Base-by-base conservation (phyloP, 64 coral and sea anemone species). In the Porites lutea region DNA sequence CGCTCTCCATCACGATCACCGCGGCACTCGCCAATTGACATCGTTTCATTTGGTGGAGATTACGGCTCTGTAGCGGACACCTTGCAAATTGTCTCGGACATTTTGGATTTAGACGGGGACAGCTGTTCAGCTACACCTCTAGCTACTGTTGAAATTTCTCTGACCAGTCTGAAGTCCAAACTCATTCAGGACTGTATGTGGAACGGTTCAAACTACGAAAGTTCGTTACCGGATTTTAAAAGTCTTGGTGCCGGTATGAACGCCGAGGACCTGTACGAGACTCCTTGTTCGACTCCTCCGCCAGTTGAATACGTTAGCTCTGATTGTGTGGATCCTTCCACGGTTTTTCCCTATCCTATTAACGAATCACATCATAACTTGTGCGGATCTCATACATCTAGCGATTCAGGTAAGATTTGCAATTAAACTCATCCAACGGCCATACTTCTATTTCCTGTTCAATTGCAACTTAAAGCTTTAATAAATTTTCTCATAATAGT, bases 161-260 rank as follows among this genome's bases (percentile, higher is more conserved):
- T 60, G 37, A 83, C 79, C 9, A 93, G 88, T 74, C 82, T 99
- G 20, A 93, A 93, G 96, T 99, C 97, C 9, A 99, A 99, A 66
- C 87, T 99, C 86, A 99, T 99, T 86, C 97, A 99, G 73, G 97
- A 99, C 77, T 99, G 97, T 80, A 99, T 99, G 97, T 99, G 97
- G 97, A 95, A 95, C 52, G 88, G 91, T 65, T 89, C 86, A 6
- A 93, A 62, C 58, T 95, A 92, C 45, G 90, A 94, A 12, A 76
- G 70, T 23, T n/a, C 68, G 8, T 54, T 65, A 19, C 59, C 63
- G 37, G 94, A 99, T 72, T 78, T 96, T 48, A 93, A 89, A 96
- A 72, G 48, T 16, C 86, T 86, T 16, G n/a, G 27, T 0, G 22
- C 65, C 1, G 15, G 58, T n/a, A 37, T 58, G n/a, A 87, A 79